phyloP scores from a whole-genome alignment of 2,797 vertebrate genomes.

The Sorex maritimensis region DNA sequence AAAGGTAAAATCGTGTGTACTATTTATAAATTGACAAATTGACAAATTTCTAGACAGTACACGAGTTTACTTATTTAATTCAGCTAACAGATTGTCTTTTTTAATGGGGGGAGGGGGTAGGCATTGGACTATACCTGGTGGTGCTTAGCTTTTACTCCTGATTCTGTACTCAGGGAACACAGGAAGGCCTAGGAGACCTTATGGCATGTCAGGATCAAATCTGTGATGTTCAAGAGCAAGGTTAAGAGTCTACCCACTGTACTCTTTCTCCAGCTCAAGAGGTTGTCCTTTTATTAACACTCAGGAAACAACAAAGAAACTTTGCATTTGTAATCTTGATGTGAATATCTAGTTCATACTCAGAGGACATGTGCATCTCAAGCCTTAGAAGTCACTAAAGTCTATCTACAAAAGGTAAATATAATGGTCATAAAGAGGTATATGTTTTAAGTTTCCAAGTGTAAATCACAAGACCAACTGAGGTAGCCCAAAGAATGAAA shows the following conservation, averaged over 20 bases:
- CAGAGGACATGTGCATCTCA: not conserved
- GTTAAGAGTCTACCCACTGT: too few relatives aligned
- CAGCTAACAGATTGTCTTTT: not conserved
- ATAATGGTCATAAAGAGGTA: not conserved
- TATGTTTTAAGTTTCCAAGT: not conserved
- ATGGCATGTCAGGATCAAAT: too few relatives aligned
- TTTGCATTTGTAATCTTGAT: constrained; percentile 26
- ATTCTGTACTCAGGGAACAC: too few relatives aligned
- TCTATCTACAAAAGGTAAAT: not conserved
- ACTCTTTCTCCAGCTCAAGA: too few relatives aligned
- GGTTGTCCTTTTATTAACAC: too few relatives aligned
- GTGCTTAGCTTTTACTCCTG: too few relatives aligned
- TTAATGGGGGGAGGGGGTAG: not conserved
- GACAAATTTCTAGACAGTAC: not conserved
- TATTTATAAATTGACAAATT: constrained; percentile 11
- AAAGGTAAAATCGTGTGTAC: too few relatives aligned
- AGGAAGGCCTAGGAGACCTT: too few relatives aligned
- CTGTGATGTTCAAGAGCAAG: too few relatives aligned
- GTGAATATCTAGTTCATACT: not conserved
- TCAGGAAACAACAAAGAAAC: constrained; percentile 15
- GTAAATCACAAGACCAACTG: not conserved
- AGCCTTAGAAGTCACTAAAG: not conserved
- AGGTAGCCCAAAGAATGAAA: not conserved
- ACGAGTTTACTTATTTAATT: not conserved
- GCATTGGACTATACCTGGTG: too few relatives aligned